phyloP scores from a whole-genome alignment of 2,888 invertebrate genomes.

The Polylopha cassiicola region DNA sequence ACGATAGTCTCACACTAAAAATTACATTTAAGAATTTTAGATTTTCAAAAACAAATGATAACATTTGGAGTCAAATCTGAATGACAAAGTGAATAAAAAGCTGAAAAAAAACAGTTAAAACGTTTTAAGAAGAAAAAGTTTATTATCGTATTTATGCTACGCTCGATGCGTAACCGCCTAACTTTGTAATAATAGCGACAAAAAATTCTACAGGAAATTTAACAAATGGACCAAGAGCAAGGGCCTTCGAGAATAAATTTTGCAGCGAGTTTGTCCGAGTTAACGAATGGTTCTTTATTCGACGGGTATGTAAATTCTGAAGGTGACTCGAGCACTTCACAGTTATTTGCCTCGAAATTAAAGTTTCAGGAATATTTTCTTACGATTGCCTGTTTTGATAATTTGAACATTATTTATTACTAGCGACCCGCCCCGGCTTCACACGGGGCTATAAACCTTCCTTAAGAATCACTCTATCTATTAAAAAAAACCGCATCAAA shows the following conservation, averaged over 20 bases:
- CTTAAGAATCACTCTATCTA: too few relatives aligned
- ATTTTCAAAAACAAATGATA: too few relatives aligned
- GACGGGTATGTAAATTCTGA: slow-evolving; percentile 35
- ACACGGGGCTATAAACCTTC: too few relatives aligned
- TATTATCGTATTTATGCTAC: slow-evolving; percentile 1
- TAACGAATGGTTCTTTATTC: slow-evolving; percentile 30
- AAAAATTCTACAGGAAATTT: slow-evolving; percentile 9
- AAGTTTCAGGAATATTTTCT: slow-evolving; percentile 27
- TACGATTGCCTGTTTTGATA: slow-evolving; percentile 18
- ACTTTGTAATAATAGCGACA: slow-evolving; percentile 11
- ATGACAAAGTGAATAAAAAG: too few relatives aligned
- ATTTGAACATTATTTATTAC: slow-evolving; percentile 9
- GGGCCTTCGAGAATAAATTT: slow-evolving; percentile 30
- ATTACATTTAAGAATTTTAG: too few relatives aligned
- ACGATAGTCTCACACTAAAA: too few relatives aligned
- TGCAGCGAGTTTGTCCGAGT: slow-evolving; percentile 32
- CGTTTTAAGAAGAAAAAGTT: not conserved
- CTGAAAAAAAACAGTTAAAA: too few relatives aligned
- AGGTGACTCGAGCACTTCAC: slow-evolving; percentile 29
- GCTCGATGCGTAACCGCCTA: slow-evolving; percentile 1
- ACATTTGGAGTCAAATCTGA: too few relatives aligned
- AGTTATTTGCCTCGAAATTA: slow-evolving; percentile 32
- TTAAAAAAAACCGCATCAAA: too few relatives aligned
- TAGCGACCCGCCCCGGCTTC: not conserved
- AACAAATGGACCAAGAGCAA: slow-evolving; percentile 10